Conservation (phyloP, 2,113 vertebrate species). For the Semnornis frantzii region DNA sequence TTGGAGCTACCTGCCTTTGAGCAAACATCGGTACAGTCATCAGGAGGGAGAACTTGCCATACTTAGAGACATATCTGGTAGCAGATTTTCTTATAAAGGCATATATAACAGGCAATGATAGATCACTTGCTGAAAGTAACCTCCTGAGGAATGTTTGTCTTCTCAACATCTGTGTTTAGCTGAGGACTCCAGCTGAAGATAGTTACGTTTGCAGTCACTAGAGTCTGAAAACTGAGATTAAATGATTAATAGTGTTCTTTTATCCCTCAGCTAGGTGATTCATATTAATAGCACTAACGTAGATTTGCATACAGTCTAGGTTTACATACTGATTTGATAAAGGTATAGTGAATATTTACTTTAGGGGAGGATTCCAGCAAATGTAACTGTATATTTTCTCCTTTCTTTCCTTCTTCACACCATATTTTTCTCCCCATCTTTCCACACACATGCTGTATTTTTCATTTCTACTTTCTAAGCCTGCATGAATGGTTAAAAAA, state of each 20-base stretch:
- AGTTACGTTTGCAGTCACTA: conserved; percentile 9
- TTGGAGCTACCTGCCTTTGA: not conserved
- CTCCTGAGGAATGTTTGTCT: conserved; percentile 6
- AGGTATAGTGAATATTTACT: not conserved
- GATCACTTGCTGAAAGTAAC: conserved; percentile 20
- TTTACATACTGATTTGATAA: not conserved
- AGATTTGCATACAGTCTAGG: not conserved
- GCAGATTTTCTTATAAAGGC: not conserved
- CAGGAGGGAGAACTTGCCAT: not conserved
- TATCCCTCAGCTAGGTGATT: conserved; percentile 1
- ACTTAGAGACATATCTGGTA: not conserved
- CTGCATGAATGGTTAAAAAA: not conserved
- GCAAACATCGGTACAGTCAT: not conserved
- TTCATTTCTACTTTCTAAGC: not conserved
- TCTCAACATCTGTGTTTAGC: conserved; percentile 32
- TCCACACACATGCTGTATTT: not conserved
- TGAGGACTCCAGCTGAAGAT: conserved; percentile 42
- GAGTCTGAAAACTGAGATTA: not conserved
- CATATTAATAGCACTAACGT: not conserved
- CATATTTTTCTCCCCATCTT: not conserved
- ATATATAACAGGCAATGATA: conserved; percentile 11
- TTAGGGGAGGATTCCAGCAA: not conserved
- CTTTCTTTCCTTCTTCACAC: not conserved
- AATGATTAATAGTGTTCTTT: conserved; percentile 14
- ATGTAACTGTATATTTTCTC: not conserved